Evolutionary conservation across 2,888 invertebrate species (phyloP), one percentile per base, ranked within the genome.

Genomic region (Saturnia japonica): DNA sequence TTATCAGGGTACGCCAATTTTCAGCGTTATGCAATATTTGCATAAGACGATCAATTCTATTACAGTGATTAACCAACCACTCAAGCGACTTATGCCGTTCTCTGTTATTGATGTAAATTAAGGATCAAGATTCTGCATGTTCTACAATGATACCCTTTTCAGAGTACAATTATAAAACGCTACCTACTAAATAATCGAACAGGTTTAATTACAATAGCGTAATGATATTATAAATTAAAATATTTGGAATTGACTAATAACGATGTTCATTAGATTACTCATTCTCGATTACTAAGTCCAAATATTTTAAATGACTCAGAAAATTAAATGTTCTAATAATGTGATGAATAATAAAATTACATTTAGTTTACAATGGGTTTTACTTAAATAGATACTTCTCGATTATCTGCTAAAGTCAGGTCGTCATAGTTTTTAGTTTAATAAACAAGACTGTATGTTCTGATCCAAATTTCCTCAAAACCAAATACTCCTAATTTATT

Each of bases 281-380:
- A 57, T 25, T 57, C 25, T 57, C 57, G 11, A 22, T 57, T 25
- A 57, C 25, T 25, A 57, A 57, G 57, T 9, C 22, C 25, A 57
- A 57, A 57, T 25, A 57, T 57, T 57, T 57, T 22, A 57, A 57
- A 57, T 57, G 57, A 57, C 22, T 57, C 57, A 57, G 25, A 57
- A 25, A 57, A 57, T 22, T 25, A 25, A 25, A 57, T 57, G 57
- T 57, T 16, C 25, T 12, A 57, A 25, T 12, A 22, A 25, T 25
- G 12, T 25, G 16, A 57, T 57, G 6, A 11, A 25, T 57, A 25
- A 57, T 25, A 22, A 25, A 22, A 57, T 25, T 57, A 57, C 1
- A 25, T 22, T 57, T 57, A 7, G 3, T n/a, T 25, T 57, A 57
- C 12, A 57, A 25, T 25, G 25, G 25, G 9, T 57, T 57, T 7